These are phyloP conservation scores for Lycocerus yunnanus DNA, from an alignment of 2,888 invertebrate genomes.

Conservation along the genomic window DNA sequence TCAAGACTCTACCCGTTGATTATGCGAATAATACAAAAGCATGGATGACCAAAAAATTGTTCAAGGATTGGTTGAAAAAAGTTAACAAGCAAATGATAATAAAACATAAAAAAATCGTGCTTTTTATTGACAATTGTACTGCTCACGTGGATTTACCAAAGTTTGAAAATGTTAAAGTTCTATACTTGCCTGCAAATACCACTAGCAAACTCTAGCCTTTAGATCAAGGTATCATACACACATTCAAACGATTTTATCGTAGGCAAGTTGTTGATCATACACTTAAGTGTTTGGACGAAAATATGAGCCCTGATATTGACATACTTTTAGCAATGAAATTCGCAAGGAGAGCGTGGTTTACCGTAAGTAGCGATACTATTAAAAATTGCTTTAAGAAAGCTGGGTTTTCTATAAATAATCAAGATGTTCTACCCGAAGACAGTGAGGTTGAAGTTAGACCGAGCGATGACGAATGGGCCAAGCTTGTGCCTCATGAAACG, in stretches of 20 bases:
- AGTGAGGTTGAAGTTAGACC: conserved; percentile 19
- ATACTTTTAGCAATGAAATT: conserved; percentile 31
- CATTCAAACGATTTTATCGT: conserved; percentile 11
- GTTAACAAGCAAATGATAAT: background rate
- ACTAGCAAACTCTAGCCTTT: background rate
- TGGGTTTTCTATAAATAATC: conserved; percentile 18
- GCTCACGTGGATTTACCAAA: background rate
- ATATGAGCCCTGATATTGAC: too few relatives aligned
- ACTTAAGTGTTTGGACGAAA: too few relatives aligned
- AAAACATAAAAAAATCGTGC: background rate
- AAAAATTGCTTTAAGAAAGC: conserved; percentile 37
- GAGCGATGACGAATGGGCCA: conserved; percentile 27
- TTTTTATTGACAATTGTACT: background rate
- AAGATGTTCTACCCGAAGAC: conserved; percentile 12
- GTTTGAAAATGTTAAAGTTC: background rate
- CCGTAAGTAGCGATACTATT: conserved; percentile 29
- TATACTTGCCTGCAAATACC: background rate
- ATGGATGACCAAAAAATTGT: background rate
- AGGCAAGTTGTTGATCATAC: too few relatives aligned
- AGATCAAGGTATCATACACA: background rate
- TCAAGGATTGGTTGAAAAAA: background rate
- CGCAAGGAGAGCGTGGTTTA: conserved; percentile 32
- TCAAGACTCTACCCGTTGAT: too few relatives aligned
- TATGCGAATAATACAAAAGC: too few relatives aligned
- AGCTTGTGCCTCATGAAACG: conserved; percentile 24